Base-by-base conservation (phyloP, 1,140 invertebrate species). In the Oncopeltus fasciatus region DNA sequence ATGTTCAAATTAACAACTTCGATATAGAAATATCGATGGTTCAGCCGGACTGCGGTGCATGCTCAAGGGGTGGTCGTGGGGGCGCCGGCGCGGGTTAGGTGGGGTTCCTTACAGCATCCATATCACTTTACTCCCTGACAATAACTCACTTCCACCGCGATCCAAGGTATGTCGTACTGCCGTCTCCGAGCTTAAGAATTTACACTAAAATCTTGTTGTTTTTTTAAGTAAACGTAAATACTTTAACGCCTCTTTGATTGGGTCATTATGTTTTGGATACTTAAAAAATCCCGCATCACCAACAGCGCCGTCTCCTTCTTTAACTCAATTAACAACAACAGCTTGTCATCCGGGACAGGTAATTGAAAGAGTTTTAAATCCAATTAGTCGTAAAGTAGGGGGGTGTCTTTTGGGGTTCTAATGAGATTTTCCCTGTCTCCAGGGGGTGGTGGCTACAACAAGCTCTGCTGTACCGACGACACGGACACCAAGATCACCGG, bases 271-370 rank as follows among this genome's bases (percentile, higher is more conserved):
- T 67, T 67, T 44, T 67, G 67, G 67, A 62, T 66, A 14, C 51
- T 65, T 5, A 64, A 58, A 46, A 64, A 60, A 29, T 64, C 65
- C 11, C 57, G 57, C 33, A 58, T 67, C 29, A 66, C 64, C 0
- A 56, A 64, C 65, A 64, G 49, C 33, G 67, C 67, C 16, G 63
- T 64, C n/a, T 63, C 67, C 47, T 67, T 67, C 44, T 64, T 67
- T 57, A 67, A 67, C 44, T 49, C 59, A 14, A 62, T 67, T 51
- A 67, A 67, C 56, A 67, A 67, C 58, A 67, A 67, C 46, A 57
- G 21, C 29, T n/a, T 27, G 18, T 60, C 44, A 26, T 9, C 26
- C 18, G 5, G 26, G 16, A 31, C 58, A 3, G 33, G 58, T 28
- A 46, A 28, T 60, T 60, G 18, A 12, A 1, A 46, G 46, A 60